phyloP scores from a whole-genome alignment of 2,888 invertebrate species.

The Drosophila atroscutellata region DNA sequence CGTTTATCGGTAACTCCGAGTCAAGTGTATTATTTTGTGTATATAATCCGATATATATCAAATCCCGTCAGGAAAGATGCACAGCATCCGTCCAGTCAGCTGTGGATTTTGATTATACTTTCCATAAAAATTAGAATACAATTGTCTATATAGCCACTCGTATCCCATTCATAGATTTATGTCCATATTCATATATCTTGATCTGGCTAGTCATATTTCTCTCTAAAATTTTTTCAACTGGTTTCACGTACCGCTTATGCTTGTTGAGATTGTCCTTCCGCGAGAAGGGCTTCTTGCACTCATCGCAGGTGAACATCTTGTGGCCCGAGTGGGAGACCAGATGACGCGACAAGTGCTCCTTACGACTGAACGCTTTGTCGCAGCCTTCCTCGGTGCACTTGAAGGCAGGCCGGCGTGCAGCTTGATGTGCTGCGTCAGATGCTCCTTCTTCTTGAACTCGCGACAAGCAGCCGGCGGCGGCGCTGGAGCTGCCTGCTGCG shows the following conservation, averaged over 20 bases:
- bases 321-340: constrained; percentile 89
- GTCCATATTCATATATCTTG: background rate
- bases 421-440: constrained; percentile 89
- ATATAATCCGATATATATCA: background rate
- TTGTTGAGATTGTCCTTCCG: constrained; percentile 85
- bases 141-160: background rate
- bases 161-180: background rate
- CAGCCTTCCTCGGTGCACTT: constrained; percentile 87
- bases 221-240: background rate
- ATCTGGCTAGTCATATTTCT: background rate
- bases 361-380: constrained; percentile 89
- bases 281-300: constrained; percentile 87
- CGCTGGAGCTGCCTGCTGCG: constrained; percentile 35
- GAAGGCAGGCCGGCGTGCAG: constrained; percentile 89
- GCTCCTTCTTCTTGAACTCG: constrained; percentile 89
- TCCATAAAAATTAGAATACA: background rate
- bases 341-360: constrained; percentile 89
- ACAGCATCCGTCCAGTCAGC: background rate
- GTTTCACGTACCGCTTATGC: constrained; percentile 80
- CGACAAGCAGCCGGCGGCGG: constrained; percentile 76
- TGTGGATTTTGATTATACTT: background rate
- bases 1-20: background rate
- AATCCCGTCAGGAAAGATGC: too few species aligned
- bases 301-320: constrained; percentile 88
- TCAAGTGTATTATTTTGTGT: background rate